Base-by-base conservation (phyloP, 2,797 vertebrate genomes). In the Mormyrus proboscirostris region DNA sequence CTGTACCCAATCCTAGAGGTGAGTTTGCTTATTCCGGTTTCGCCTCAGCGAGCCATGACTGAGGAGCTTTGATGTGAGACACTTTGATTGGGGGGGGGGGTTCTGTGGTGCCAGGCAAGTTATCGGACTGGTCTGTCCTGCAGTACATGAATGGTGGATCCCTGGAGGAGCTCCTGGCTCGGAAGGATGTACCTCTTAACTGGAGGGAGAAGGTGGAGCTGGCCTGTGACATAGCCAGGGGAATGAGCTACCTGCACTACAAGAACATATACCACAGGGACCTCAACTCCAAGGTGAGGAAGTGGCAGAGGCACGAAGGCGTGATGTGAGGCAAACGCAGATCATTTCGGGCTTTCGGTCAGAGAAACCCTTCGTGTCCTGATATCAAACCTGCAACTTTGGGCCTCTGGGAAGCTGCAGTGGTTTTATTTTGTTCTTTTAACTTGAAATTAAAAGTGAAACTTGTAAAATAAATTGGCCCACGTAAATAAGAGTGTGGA, bases 181-280 rank as follows among this genome's bases (percentile, higher is more conserved):
- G 93, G 90, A 95, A 96, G 91, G 96, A 97, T 0, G 44, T 95
- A 53, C 82, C 92, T 0, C 94, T 98, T 90, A 94, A 93, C 65
- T 97, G 97, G 97, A 97, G 95, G 90, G 97, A 97, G 91, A 97
- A 98, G 91, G 97, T 97, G 88, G 95, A 96, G 69, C 93, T 98
- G 91, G 96, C 96, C 88, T 97, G 96, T 91, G 97, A 98, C 90
- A 96, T 98, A 90, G 96, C 95, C 92, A 93, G 97, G 90, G 97
- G 97, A 57, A 98, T 98, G 97, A 95, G 96, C 91, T 98, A 98
- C 93, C 94, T 98, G 65, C 97, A 98, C 92, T 97, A 96, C 92
- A 98, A 97, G 93, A 98, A 97, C 93, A 97, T 98, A 92, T 98
- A 97, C 93, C 97, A 98, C 93, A 94, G 97, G 89, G 97, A 98